phyloP scores from a whole-genome alignment of 2,888 invertebrate species.

The Scaptomyza polygonia region DNA sequence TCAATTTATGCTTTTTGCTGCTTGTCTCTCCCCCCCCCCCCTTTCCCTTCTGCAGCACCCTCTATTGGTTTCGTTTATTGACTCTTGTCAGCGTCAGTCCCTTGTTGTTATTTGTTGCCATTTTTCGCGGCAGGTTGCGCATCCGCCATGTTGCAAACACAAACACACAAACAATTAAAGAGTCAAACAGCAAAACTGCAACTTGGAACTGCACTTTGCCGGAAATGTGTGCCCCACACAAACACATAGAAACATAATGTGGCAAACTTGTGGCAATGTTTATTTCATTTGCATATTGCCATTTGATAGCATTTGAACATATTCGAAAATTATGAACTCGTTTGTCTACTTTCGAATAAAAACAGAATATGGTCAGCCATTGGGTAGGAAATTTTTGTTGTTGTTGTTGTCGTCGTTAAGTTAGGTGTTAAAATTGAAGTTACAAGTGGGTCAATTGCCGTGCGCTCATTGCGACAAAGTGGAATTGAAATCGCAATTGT shows the following conservation, averaged over 20 bases:
- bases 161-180: constrained; percentile 38
- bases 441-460: constrained; percentile 67
- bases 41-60: too few species aligned
- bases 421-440: constrained; percentile 58
- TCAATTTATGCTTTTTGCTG: constrained; percentile 64
- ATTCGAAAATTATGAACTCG: constrained; percentile 49
- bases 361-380: constrained; percentile 43
- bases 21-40: constrained; percentile 23
- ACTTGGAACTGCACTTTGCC: constrained; percentile 57
- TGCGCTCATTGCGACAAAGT: constrained; percentile 45
- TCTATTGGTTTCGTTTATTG: constrained; percentile 50
- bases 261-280: constrained; percentile 26
- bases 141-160: constrained; percentile 67
- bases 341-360: constrained; percentile 32
- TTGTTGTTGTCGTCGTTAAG: constrained; percentile 46
- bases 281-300: constrained; percentile 61
- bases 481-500: constrained; percentile 38
- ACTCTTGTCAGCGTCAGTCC: constrained; percentile 46
- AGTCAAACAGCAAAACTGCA: constrained; percentile 41
- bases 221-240: constrained; percentile 65
- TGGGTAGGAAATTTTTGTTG: constrained; percentile 12
- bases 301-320: constrained; percentile 43
- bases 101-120: constrained; percentile 37
- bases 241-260: constrained; percentile 4
- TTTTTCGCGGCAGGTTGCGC: constrained; percentile 58